These are phyloP conservation scores for Marasmarcha lunaedactyla DNA, from an alignment of 2,888 invertebrate genomes.

Conservation along the genomic window DNA sequence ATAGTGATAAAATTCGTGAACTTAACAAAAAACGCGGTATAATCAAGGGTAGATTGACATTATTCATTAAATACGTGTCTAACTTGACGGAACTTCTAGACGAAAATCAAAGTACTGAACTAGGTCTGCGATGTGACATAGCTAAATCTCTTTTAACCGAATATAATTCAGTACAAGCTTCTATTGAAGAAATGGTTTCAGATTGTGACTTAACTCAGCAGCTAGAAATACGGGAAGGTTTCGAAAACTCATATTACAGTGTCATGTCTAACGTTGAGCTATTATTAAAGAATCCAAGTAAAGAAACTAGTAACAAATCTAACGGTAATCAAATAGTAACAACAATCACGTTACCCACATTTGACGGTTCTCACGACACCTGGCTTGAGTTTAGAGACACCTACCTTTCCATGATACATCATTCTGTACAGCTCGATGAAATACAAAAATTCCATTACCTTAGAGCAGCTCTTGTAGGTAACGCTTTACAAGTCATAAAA, in stretches of 20 bases:
- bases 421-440: slow-evolving; percentile 3
- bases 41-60: slow-evolving; percentile 1
- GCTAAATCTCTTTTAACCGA: slow-evolving; percentile 2
- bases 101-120: slow-evolving; percentile 1
- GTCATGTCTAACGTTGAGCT: background rate
- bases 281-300: slow-evolving; percentile 2
- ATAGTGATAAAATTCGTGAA: background rate
- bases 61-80: background rate
- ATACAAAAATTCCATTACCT: slow-evolving; percentile 14
- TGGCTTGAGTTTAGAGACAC: slow-evolving; percentile 11
- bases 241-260: slow-evolving; percentile 3
- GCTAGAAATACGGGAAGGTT: slow-evolving; percentile 3
- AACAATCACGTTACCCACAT: slow-evolving; percentile 4
- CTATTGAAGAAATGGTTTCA: slow-evolving; percentile 2
- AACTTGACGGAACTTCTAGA: background rate
- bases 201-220: slow-evolving; percentile 2
- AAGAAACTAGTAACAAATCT: slow-evolving; percentile 2
- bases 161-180: slow-evolving; percentile 1
- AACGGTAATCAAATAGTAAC: slow-evolving; percentile 4
- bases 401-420: slow-evolving; percentile 10
- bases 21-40: slow-evolving; percentile 1
- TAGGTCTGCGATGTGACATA: background rate
- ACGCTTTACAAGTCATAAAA: slow-evolving; percentile 11
- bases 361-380: slow-evolving; percentile 8
- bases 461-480: slow-evolving; percentile 9